phyloP scores from a whole-genome alignment of 2,888 invertebrate genomes.

The Drosophila kanekoi region DNA sequence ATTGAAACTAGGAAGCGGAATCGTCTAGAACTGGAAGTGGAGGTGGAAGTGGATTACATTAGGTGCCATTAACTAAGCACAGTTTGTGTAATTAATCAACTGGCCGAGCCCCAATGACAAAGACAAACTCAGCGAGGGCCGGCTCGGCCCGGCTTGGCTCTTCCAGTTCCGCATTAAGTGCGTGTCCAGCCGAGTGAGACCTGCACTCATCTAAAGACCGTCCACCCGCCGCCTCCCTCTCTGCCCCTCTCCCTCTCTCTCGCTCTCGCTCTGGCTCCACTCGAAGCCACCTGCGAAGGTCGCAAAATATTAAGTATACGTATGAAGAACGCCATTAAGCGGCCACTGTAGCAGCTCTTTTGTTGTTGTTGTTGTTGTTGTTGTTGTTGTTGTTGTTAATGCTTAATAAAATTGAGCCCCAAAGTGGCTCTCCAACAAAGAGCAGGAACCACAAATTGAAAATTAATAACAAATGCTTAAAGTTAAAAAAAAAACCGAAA shows the following conservation, averaged over 20 bases:
- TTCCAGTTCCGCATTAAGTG: constrained; percentile 72
- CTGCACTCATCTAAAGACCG: constrained; percentile 32
- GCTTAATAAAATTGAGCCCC: constrained; percentile 71
- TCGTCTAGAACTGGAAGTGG: constrained; percentile 23
- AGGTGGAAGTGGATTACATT: constrained; percentile 74
- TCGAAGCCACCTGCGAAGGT: constrained; percentile 48
- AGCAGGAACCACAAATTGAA: constrained; percentile 61
- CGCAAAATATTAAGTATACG: constrained; percentile 62
- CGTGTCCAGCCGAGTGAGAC: constrained; percentile 71
- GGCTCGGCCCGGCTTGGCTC: constrained; percentile 31
- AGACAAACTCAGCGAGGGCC: constrained; percentile 49
- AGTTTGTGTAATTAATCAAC: constrained; percentile 67
- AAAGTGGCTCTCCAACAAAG: constrained; percentile 39
- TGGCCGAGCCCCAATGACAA: constrained; percentile 30
- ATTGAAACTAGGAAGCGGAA: constrained; percentile 75
- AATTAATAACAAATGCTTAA: constrained; percentile 58
- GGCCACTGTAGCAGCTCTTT: constrained; percentile 60
- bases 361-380: too few relatives aligned
- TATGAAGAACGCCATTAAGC: constrained; percentile 62
- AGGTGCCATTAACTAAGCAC: constrained; percentile 55
- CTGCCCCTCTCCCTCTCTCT: constrained; percentile 7
- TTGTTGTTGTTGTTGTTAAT: constrained; percentile 31
- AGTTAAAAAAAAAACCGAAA: constrained; percentile 28
- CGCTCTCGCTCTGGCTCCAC: neutral
- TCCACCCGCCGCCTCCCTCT: neutral